Conservation (phyloP, 2,888 invertebrate genomes). For the Nemoura dubitans region DNA sequence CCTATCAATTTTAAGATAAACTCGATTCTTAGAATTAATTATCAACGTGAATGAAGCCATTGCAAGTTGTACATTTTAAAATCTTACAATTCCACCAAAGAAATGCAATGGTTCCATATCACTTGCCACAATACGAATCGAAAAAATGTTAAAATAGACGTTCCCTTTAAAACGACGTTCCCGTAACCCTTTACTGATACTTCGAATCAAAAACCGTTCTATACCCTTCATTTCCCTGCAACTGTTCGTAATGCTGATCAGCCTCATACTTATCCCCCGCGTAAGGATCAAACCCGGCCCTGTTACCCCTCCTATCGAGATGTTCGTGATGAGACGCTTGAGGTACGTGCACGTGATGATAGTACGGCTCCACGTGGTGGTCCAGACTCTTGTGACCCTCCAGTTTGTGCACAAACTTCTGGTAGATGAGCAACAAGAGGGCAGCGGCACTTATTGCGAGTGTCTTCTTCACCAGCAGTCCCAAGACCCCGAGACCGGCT, state of each 20-base stretch:
- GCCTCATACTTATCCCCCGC: background rate
- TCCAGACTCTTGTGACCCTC: background rate
- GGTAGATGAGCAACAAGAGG: conserved; percentile 40
- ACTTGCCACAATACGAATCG: too few species aligned
- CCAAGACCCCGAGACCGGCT: conserved; percentile 25
- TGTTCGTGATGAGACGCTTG: background rate
- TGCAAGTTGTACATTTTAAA: too few species aligned
- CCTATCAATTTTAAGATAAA: too few species aligned
- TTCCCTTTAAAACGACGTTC: background rate
- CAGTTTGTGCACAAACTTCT: conserved; percentile 32
- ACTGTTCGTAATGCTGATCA: background rate
- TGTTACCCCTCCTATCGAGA: background rate
- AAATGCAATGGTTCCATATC: too few species aligned
- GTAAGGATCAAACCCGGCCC: background rate
- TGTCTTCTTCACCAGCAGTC: conserved; percentile 47
- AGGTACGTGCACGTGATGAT: background rate
- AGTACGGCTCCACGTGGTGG: background rate
- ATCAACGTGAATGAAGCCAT: too few species aligned
- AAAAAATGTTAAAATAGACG: too few species aligned
- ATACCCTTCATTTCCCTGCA: background rate
- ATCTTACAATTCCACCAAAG: too few species aligned
- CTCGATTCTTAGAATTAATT: too few species aligned
- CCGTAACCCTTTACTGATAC: background rate
- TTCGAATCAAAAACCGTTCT: background rate
- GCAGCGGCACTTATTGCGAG: conserved; percentile 43